These are phyloP conservation scores for Erithacus rubecula DNA, from an alignment of 2,797 vertebrate species.

Conservation along the genomic window DNA sequence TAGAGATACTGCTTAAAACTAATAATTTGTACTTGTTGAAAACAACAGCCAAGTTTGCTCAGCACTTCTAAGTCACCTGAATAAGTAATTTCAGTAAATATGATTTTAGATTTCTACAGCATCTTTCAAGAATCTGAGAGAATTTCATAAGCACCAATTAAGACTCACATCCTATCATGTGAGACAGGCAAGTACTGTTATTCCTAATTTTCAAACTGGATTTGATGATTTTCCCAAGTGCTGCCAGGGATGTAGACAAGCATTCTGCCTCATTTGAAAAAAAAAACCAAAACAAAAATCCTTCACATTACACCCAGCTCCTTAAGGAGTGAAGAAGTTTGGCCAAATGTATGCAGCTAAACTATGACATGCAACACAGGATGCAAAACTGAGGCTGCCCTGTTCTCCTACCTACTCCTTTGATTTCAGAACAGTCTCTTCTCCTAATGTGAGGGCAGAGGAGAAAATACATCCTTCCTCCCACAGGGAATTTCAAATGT, in stretches of 20 bases:
- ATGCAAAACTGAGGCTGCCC: background rate
- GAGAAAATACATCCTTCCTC: background rate
- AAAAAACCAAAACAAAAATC: accelerated
- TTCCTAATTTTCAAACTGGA: background rate
- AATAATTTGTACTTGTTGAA: background rate
- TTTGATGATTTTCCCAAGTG: background rate
- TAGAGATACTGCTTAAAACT: background rate
- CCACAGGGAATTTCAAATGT: background rate
- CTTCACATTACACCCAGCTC: background rate
- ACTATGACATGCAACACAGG: background rate
- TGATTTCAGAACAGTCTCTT: background rate
- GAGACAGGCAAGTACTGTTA: background rate
- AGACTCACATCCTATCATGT: background rate
- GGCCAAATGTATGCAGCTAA: background rate
- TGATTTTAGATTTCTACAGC: background rate
- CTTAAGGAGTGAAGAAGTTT: background rate
- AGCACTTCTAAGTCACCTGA: background rate
- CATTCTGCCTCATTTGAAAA: background rate
- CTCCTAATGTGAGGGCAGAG: background rate
- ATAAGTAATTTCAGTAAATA: background rate
- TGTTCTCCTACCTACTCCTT: background rate
- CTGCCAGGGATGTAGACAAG: background rate
- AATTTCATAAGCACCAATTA: slow-evolving; percentile 21
- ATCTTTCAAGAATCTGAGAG: slow-evolving; percentile 4
- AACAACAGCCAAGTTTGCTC: background rate